Conservation (phyloP, 2,797 vertebrate species). For the Huso huso region DNA sequence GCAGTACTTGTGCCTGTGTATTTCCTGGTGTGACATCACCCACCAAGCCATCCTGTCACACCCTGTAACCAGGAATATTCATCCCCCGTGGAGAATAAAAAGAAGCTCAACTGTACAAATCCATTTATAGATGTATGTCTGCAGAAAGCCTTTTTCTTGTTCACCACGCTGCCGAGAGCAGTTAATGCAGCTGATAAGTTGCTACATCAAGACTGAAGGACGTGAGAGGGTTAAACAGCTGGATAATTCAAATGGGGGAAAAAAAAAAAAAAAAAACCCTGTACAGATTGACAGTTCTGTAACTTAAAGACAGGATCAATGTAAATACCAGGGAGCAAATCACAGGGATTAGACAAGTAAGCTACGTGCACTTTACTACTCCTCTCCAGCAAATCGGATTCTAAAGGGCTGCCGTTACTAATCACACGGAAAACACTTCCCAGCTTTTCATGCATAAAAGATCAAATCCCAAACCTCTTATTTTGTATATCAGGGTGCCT, state of each 20-base stretch:
- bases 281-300: slow-evolving; percentile 59
- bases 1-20: too few species aligned
- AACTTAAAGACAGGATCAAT: slow-evolving; percentile 17
- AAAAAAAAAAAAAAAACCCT: slow-evolving; percentile 38
- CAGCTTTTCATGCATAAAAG: neutral
- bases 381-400: slow-evolving; percentile 33
- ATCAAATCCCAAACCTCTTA: slow-evolving; percentile 2
- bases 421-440: slow-evolving; percentile 31
- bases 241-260: neutral
- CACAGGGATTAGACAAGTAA: slow-evolving; percentile 18
- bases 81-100: too few species aligned
- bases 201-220: too few species aligned
- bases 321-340: slow-evolving; percentile 21
- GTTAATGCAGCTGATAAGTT: too few species aligned
- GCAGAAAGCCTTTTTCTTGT: neutral
- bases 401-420: slow-evolving; percentile 20
- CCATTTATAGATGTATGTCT: neutral
- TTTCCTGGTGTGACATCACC: too few species aligned
- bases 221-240: too few species aligned
- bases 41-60: too few species aligned
- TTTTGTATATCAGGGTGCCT: slow-evolving; percentile 13
- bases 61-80: too few species aligned
- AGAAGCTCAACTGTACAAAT: neutral
- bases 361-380: slow-evolving; percentile 16
- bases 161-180: too few species aligned